These are phyloP conservation scores for Pogonomyrmex californicus DNA, from an alignment of 1,140 invertebrate species.

Conservation along the genomic window DNA sequence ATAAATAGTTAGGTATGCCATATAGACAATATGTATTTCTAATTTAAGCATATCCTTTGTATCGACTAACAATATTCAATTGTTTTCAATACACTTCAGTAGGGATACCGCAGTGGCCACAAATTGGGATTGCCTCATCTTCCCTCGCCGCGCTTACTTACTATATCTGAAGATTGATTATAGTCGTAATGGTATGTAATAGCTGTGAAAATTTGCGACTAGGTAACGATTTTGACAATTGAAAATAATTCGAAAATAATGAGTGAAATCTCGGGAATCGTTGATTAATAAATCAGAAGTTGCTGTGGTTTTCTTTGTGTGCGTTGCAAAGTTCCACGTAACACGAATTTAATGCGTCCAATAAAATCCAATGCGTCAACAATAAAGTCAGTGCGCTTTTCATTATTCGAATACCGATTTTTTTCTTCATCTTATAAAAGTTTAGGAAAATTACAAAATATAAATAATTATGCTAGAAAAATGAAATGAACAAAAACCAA, in stretches of 20 bases:
- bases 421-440: background rate
- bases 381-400: background rate
- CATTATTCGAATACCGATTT: background rate
- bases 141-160: constrained; percentile 63
- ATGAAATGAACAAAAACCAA: too few species aligned
- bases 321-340: background rate
- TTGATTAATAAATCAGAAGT: constrained; percentile 20
- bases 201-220: constrained; percentile 43
- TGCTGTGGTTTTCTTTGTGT: background rate
- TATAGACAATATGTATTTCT: too few species aligned
- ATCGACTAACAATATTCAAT: too few species aligned
- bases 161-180: constrained; percentile 69
- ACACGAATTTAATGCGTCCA: background rate
- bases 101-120: constrained; percentile 4
- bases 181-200: constrained; percentile 72
- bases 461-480: too few species aligned
- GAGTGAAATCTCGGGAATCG: constrained; percentile 1
- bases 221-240: constrained; percentile 23
- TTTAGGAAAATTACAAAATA: background rate
- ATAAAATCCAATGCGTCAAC: background rate
- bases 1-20: too few species aligned
- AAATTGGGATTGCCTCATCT: constrained; percentile 70
- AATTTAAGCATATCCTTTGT: too few species aligned
- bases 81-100: too few species aligned
- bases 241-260: background rate